These are phyloP conservation scores for Megastigmus dorsalis DNA, from an alignment of 2,888 invertebrate species.

Conservation along the genomic window DNA sequence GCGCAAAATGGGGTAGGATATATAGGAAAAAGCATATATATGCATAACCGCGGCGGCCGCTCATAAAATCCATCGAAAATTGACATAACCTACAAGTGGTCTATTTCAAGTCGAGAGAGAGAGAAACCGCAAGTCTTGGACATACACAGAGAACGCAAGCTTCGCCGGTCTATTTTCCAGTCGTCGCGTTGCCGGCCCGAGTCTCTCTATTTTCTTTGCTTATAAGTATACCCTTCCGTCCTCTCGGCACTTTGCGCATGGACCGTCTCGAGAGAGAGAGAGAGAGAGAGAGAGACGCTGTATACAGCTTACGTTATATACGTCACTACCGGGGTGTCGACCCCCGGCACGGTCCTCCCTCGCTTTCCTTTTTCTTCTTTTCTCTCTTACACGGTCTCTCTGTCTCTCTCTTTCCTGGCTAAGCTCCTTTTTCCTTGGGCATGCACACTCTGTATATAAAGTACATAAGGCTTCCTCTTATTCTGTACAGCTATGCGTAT, in stretches of 20 bases:
- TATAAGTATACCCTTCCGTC: no score
- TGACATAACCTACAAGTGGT: neutral
- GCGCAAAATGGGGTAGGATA: no score
- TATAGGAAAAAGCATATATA: neutral
- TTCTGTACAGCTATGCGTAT: no score
- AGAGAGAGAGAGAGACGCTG: no score
- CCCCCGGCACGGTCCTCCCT: neutral
- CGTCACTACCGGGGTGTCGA: conserved; percentile 18
- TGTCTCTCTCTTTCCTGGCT: neutral
- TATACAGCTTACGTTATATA: neutral
- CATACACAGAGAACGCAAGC: neutral
- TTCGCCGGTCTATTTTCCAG: conserved; percentile 16
- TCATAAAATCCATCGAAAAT: neutral
- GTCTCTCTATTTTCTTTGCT: conserved; percentile 15
- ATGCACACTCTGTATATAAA: no score
- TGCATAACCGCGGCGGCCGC: no score
- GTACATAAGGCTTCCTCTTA: no score
- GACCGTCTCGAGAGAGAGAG: no score
- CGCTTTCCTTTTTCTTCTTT: neutral
- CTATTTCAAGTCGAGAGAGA: conserved; percentile 3
- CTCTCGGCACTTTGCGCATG: neutral
- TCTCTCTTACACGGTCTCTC: no score
- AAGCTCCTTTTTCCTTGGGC: neutral
- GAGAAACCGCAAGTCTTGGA: neutral
- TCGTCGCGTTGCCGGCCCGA: neutral